Evolutionary conservation across 1,140 invertebrate genomes (phyloP).

Genomic region (Anthonomus grandis): DNA sequence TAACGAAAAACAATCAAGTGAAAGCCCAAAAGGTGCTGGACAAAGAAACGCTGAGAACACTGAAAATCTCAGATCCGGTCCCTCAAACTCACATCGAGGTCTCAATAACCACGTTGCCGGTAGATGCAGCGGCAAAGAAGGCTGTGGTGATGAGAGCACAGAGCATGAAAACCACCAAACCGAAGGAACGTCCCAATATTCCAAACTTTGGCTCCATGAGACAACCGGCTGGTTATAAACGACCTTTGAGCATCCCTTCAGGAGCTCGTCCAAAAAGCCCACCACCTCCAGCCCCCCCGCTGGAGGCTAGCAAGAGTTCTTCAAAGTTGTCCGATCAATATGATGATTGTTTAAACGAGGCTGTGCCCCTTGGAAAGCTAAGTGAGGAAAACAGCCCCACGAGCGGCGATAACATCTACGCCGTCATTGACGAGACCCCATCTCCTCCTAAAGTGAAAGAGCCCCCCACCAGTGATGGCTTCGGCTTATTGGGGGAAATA

Average conservation of each 20-base stretch:
- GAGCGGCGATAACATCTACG: slow-evolving; percentile 74
- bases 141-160: slow-evolving; percentile 67
- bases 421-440: slow-evolving; percentile 75
- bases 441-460: slow-evolving; percentile 50
- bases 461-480: slow-evolving; percentile 53
- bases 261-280: slow-evolving; percentile 60
- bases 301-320: slow-evolving; percentile 10
- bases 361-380: slow-evolving; percentile 58
- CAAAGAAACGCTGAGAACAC: slow-evolving; percentile 64
- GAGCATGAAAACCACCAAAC: slow-evolving; percentile 66
- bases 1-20: slow-evolving; percentile 56
- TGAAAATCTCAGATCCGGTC: slow-evolving; percentile 80
- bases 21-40: slow-evolving; percentile 65
- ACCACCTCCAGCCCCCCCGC: slow-evolving; percentile 61
- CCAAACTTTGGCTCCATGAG: slow-evolving; percentile 79
- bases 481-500: slow-evolving; percentile 76
- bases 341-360: slow-evolving; percentile 73
- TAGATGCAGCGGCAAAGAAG: slow-evolving; percentile 52
- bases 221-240: slow-evolving; percentile 56
- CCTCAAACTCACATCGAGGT: slow-evolving; percentile 64
- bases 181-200: slow-evolving; percentile 57
- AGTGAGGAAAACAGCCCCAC: slow-evolving; percentile 58
- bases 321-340: slow-evolving; percentile 51
- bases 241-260: slow-evolving; percentile 67
- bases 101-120: slow-evolving; percentile 55